phyloP scores from a whole-genome alignment of 2,797 vertebrate genomes.

The Crax fasciolata region DNA sequence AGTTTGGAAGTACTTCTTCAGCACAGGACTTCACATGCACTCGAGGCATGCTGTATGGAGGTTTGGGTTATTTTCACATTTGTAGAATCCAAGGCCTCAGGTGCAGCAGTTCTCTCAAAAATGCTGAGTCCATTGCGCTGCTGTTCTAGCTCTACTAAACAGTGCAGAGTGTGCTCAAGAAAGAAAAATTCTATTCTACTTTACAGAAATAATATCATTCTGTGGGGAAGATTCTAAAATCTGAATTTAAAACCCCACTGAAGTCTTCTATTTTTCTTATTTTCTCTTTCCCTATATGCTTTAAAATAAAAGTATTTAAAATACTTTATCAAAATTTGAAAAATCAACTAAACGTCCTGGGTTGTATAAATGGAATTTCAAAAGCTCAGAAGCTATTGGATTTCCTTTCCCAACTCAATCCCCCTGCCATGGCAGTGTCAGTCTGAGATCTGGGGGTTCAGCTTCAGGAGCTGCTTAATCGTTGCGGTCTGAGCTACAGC shows the following conservation, averaged over 20 bases:
- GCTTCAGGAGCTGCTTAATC: background rate
- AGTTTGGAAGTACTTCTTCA: background rate
- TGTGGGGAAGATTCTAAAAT: conserved; percentile 60
- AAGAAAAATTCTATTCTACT: background rate
- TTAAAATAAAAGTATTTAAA: conserved; percentile 33
- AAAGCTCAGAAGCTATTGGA: background rate
- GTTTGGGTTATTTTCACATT: background rate
- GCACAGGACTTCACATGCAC: fast-evolving
- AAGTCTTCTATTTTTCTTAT: conserved; percentile 67
- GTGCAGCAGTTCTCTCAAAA: background rate
- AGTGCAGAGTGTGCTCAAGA: background rate
- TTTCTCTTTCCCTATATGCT: conserved; percentile 3
- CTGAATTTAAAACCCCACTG: conserved; percentile 51
- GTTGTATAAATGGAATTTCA: background rate
- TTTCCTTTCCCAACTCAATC: background rate
- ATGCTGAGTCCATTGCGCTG: background rate
- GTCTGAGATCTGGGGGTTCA: background rate
- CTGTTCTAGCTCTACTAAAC: background rate
- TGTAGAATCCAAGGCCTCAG: background rate
- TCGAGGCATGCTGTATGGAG: background rate
- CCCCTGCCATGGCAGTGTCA: background rate
- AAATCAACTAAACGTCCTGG: background rate
- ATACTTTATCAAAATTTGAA: background rate
- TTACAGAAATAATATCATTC: conserved; percentile 29
- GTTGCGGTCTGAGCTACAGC: background rate